phyloP scores from a whole-genome alignment of 2,113 vertebrate genomes.

The Triplophysa dalaica region DNA sequence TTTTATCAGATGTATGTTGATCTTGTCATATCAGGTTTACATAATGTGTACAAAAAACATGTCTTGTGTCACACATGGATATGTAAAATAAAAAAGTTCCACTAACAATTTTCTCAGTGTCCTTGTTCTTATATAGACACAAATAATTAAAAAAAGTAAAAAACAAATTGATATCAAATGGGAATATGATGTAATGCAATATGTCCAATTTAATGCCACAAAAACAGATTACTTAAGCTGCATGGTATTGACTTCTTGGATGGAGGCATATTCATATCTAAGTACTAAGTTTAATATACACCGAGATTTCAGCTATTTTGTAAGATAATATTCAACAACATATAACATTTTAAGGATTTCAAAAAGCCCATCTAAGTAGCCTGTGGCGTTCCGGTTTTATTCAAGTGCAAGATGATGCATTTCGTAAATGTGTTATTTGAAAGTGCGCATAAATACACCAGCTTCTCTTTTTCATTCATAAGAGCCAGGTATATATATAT shows the following conservation, averaged over 20 bases:
- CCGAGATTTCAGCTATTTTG: too few species aligned
- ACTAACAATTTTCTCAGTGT: not conserved
- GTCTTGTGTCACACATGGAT: not conserved
- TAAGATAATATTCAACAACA: too few species aligned
- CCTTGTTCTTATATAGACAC: not conserved
- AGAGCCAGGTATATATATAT: not conserved
- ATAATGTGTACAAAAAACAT: constrained; percentile 28
- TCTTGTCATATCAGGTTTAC: constrained; percentile 2
- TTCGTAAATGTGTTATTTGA: not conserved
- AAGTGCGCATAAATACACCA: not conserved
- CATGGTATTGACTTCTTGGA: too few species aligned
- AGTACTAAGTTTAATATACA: too few species aligned
- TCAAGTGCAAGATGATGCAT: not conserved
- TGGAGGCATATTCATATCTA: too few species aligned
- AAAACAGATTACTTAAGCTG: too few species aligned
- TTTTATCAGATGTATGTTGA: constrained; percentile 5
- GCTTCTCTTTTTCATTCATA: not conserved
- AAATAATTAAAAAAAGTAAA: not conserved
- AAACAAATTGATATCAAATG: too few species aligned
- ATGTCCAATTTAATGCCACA: too few species aligned
- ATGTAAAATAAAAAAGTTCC: not conserved
- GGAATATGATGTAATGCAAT: too few species aligned
- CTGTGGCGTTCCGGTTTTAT: too few species aligned
- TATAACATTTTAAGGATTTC: not conserved
- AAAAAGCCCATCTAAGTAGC: not conserved